Base-by-base conservation (phyloP, 2,113 vertebrate genomes). In the Castor canadensis region DNA sequence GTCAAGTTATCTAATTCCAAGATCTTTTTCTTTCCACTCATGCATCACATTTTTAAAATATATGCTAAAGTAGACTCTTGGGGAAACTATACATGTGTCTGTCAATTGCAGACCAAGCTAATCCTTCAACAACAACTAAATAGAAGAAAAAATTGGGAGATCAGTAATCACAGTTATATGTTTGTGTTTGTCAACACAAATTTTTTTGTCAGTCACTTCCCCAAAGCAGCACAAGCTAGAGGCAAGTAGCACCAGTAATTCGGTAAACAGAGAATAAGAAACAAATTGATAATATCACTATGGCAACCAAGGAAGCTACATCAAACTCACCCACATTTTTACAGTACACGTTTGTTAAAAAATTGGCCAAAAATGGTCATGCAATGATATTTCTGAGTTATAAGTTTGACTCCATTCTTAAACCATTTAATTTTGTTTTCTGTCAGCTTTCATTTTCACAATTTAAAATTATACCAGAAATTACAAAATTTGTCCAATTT, bases 261-360 rank as follows among this genome's bases (percentile, higher is more conserved):
- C 93, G 28, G n/a, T 80, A 19, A 67, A 90, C n/a, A 88, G 12
- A 97, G 19, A 94, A 85, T 77, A 92, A 20, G 60, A 85, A 96
- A 91, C 43, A 95, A 87, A 85, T 40, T 38, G 38, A 94, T 89
- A 91, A 89, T 35, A 52, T 94, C 28, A 60, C 89, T 71, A 91
- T 93, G 82, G 77, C 89, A 97, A 97, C 73, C 45, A 58, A 5
- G 16, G 15, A 88, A 28, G 38, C 26, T 88, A 64, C 75, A 73
- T 77, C 64, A 66, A 83, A 38, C 13, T 75, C 52, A 45, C 62
- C 75, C 35, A 40, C 38, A 84, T 56, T 91, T 90, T 80, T n/a
- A 82, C 30, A 62, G 22, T 40, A 4, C 64, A 20, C 86, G 2
- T 80, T 83, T 95, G 67, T 38, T 81, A n/a, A 88, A 90, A 69